Percentiles rank a stretch among this genome's conserved stretches.
phyloP scores from a whole-genome alignment of 2,888 invertebrate genomes.

The Zaprionus lineosus region DNA sequence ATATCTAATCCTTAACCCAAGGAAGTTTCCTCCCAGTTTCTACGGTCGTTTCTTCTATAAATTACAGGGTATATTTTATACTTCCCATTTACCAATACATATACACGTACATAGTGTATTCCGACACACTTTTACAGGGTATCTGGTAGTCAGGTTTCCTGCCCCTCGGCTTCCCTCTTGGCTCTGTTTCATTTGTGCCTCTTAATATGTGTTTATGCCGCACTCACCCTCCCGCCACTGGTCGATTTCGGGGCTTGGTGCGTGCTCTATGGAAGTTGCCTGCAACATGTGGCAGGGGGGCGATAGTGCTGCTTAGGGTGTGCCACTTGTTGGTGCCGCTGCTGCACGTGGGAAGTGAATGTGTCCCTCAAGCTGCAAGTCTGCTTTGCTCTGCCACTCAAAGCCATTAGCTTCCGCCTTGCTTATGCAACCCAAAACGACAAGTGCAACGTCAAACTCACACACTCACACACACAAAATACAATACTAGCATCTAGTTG shows the following conservation, averaged over 20 bases:
- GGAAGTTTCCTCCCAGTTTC: too few species aligned
- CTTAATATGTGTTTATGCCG: slow-evolving; percentile 60
- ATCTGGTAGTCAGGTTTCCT: neutral
- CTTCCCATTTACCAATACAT: too few species aligned
- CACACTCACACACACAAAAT: slow-evolving; percentile 8
- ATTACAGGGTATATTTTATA: too few species aligned
- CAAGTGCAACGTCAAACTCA: slow-evolving; percentile 14
- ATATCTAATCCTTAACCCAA: too few species aligned
- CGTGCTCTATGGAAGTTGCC: slow-evolving; percentile 59
- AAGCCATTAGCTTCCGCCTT: slow-evolving; percentile 53
- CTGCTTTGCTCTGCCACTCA: slow-evolving; percentile 9
- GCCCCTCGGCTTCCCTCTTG: neutral
- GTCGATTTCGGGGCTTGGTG: slow-evolving; percentile 51
- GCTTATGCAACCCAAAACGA: slow-evolving; percentile 24
- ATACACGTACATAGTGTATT: too few species aligned
- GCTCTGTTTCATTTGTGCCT: slow-evolving; percentile 15
- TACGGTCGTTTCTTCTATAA: too few species aligned
- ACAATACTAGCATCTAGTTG: too few species aligned
- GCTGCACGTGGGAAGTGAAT: slow-evolving; percentile 60
- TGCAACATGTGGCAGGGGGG: slow-evolving; percentile 26
- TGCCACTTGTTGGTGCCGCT: slow-evolving; percentile 65
- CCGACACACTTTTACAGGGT: neutral
- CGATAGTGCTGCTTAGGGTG: slow-evolving; percentile 45
- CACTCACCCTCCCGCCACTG: slow-evolving; percentile 41
- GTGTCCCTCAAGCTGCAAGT: slow-evolving; percentile 19